Conservation (phyloP, 2,888 invertebrate genomes). For the Acronicta aceris region DNA sequence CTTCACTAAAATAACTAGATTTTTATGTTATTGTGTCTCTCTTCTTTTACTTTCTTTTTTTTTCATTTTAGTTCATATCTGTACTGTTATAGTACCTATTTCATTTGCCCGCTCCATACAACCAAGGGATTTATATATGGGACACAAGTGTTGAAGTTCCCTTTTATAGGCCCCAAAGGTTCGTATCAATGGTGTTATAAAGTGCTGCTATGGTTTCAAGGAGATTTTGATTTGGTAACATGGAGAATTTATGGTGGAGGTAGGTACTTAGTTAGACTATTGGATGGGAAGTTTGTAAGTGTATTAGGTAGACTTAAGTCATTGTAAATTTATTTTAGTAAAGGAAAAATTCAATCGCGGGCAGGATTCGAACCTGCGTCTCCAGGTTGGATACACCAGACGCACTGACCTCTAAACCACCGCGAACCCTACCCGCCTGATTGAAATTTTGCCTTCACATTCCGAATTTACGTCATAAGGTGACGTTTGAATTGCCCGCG, state of each 20-base stretch:
- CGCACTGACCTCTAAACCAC: no score
- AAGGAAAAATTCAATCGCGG: no score
- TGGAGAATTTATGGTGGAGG: slow-evolving; percentile 9
- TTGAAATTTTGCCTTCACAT: no score
- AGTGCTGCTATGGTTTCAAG: slow-evolving; percentile 29
- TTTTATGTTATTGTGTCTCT: no score
- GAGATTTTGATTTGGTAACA: slow-evolving; percentile 43
- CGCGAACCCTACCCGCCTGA: no score
- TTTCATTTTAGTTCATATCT: slow-evolving; percentile 4
- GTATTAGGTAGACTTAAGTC: not conserved
- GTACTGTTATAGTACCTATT: slow-evolving; percentile 27
- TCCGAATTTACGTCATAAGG: no score
- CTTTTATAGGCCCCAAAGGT: slow-evolving; percentile 55
- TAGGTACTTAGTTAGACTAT: not conserved
- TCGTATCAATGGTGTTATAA: slow-evolving; percentile 47
- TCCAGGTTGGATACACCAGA: no score
- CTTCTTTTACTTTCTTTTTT: not conserved
- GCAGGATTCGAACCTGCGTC: no score
- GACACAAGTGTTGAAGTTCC: slow-evolving; percentile 55
- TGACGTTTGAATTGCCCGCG: no score
- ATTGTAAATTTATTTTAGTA: no score
- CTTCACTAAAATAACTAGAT: no score
- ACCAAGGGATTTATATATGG: slow-evolving; percentile 60
- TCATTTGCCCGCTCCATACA: slow-evolving; percentile 8
- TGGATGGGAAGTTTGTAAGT: not conserved